Percentiles rank a stretch among this genome's conserved stretches.
phyloP scores from a whole-genome alignment of 92 coral and sea anemone species.

The Paragorgia papillata region DNA sequence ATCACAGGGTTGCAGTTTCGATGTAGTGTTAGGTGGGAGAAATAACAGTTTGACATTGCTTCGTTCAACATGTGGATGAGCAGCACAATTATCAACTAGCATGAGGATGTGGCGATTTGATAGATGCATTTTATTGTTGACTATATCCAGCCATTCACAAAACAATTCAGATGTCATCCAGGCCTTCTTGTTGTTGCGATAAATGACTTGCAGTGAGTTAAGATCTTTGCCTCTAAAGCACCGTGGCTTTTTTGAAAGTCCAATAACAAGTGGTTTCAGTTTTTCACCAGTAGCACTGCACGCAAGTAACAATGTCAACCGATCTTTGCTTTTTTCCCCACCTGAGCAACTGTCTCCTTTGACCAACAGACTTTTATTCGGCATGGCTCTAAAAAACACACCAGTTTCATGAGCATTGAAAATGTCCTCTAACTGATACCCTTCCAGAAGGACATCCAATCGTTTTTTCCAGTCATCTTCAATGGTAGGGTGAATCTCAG shows the following conservation, averaged over 20 bases:
- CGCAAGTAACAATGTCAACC: constrained; percentile 1
- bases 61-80: constrained; percentile 55
- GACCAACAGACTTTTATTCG: constrained; percentile 46
- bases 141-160: constrained; percentile 57
- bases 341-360: not conserved
- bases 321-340: constrained; percentile 14
- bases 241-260: constrained; percentile 53
- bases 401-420: constrained; percentile 52
- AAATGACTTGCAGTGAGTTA: constrained; percentile 30
- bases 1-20: constrained; percentile 47
- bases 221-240: constrained; percentile 54
- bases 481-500: constrained; percentile 46
- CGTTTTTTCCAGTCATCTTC: constrained; percentile 18
- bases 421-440: constrained; percentile 38
- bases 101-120: constrained; percentile 47
- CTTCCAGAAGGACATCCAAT: constrained; percentile 6
- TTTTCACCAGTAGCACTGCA: constrained; percentile 27
- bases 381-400: constrained; percentile 46
- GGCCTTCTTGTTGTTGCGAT: constrained; percentile 24
- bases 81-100: constrained; percentile 59
- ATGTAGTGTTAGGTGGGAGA: constrained; percentile 58
- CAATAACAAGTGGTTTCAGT: constrained; percentile 55
- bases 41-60: constrained; percentile 46
- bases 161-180: constrained; percentile 53
- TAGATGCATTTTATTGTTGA: constrained; percentile 43